phyloP scores from a whole-genome alignment of 2,113 vertebrate species.

The Gracilinanus agilis region DNA sequence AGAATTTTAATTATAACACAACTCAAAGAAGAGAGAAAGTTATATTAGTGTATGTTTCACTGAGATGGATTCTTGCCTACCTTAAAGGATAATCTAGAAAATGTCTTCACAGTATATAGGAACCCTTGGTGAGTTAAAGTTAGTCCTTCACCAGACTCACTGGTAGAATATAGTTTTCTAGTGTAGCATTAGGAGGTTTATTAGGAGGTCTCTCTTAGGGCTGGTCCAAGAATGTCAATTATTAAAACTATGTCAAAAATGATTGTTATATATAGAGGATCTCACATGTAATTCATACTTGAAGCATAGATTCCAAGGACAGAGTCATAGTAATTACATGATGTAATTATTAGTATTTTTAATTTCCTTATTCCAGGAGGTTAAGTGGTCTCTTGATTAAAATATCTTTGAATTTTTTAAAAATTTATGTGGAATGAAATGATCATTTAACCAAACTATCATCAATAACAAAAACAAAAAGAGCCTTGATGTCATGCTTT shows the following conservation, averaged over 20 bases:
- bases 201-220: constrained; percentile 12
- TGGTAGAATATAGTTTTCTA: constrained; percentile 28
- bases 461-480: no score
- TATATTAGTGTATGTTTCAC: background rate
- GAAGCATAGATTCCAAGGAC: background rate
- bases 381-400: background rate
- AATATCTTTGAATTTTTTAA: background rate
- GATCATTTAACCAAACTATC: no score
- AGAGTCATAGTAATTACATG: background rate
- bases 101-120: background rate
- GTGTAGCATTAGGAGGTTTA: background rate
- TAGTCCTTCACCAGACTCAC: background rate
- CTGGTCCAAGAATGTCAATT: background rate
- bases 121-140: background rate
- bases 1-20: no score
- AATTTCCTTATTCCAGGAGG: background rate
- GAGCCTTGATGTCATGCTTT: no score
- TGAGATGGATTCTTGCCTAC: background rate
- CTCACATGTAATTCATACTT: background rate
- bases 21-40: background rate
- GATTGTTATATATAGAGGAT: background rate
- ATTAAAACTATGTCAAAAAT: background rate
- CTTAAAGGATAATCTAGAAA: constrained; percentile 19
- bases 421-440: background rate
- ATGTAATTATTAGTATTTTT: background rate